Evolutionary conservation across 2,113 vertebrate genomes (phyloP), one percentile per base, ranked within the genome.

Genomic region (Anarhynchus alexandrinus): DNA sequence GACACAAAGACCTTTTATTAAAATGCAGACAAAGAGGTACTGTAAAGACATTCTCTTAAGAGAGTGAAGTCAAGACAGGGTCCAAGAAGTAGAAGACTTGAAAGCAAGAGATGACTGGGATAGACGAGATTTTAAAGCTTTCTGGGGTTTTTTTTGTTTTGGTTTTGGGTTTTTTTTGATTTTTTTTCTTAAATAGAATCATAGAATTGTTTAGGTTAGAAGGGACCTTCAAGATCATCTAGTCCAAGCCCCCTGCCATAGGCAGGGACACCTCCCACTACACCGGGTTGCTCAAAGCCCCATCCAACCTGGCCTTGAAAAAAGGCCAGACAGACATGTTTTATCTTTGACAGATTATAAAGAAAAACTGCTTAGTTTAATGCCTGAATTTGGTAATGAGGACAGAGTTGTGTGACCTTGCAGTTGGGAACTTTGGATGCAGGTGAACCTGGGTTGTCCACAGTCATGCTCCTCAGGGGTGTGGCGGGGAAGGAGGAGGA

Each of bases 381-480:
- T 43, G n/a, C 15, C 26, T 73, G 54, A 42, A 4, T 90, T 82
- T 64, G 51, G 20, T 26, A 47, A 38, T 26, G 17, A 72, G 17
- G 18, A 27, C 55, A 64, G 55, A 54, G 8, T 19, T 2, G 1
- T 86, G 32, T 59, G 74, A 72, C 43, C 29, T 92, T 64, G 71
- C 10, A 36, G 5, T 4, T 65, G 49, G 23, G 23, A 43, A 15
- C 16, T 78, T 62, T 9, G 43, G 38, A 19, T 32, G 40, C 8
- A 55, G n/a, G 52, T 47, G n/a, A 45, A 76, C 13, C 15, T 40
- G 51, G 7, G 10, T 10, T 86, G 21, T 67, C 22, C 10, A 15
- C 3, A 11, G 22, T 69, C 1, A 1, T 47, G 13, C 23, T 42
- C 6, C 23, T 42, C 6, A 5, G 20, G 12, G 2, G 2, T 30